phyloP scores from a whole-genome alignment of 2,113 vertebrate genomes.

The Dendrocopos noguchii region DNA sequence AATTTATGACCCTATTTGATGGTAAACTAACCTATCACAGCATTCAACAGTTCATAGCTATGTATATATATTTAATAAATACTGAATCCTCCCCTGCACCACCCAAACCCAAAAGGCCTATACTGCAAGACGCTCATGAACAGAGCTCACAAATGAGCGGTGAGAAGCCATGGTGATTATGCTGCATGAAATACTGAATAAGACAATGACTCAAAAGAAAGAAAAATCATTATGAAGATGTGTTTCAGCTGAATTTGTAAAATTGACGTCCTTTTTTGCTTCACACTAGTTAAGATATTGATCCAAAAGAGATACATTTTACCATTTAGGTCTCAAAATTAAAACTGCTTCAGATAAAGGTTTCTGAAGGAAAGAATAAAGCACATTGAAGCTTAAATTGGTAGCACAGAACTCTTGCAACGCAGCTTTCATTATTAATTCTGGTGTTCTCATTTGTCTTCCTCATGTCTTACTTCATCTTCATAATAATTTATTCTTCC shows the following conservation, averaged over 20 bases:
- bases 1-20: neutral
- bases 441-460: neutral
- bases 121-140: accelerated
- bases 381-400: neutral
- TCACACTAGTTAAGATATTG: neutral
- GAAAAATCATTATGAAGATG: neutral
- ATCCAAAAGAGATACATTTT: neutral
- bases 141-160: neutral
- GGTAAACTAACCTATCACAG: neutral
- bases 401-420: neutral
- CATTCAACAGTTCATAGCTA: neutral
- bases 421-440: neutral
- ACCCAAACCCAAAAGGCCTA: neutral
- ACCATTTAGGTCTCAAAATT: neutral
- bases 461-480: neutral
- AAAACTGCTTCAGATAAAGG: neutral
- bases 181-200: neutral
- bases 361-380: neutral
- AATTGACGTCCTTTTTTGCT: neutral
- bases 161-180: neutral
- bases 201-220: neutral
- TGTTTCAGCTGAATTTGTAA: neutral
- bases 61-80: neutral
- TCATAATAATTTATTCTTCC: neutral
- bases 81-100: neutral